Evolutionary conservation across 2,888 invertebrate species (phyloP).

Genomic region (Rhingia rostrata): DNA sequence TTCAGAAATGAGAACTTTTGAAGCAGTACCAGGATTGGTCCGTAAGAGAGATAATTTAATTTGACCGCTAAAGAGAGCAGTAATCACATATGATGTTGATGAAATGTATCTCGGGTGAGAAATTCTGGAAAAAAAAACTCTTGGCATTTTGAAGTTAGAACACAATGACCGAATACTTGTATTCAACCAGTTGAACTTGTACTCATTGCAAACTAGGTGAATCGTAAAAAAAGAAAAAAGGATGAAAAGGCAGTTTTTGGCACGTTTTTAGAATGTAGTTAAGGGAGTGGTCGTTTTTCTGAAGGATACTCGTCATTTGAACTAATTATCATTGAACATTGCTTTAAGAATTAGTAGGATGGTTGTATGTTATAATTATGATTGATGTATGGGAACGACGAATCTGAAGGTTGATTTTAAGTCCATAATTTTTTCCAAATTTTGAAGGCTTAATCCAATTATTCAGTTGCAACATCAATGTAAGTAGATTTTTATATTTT

Average conservation of each 20-base stretch:
- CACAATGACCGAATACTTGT: conserved; percentile 41
- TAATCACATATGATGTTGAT: not conserved
- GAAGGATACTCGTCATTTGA: no score
- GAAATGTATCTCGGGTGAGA: not conserved
- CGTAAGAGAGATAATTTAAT: conserved; percentile 17
- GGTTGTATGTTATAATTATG: no score
- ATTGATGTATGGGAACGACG: no score
- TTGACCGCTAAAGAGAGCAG: conserved; percentile 15
- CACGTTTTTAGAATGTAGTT: not conserved
- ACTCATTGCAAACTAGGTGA: conserved; percentile 70
- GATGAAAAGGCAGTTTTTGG: conserved; percentile 11
- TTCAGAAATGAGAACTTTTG: not conserved
- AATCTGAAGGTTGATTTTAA: no score
- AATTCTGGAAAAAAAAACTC: conserved; percentile 22
- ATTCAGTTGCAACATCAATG: no score
- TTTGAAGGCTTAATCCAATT: no score
- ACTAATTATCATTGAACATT: no score
- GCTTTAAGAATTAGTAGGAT: no score
- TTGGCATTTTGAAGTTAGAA: conserved; percentile 19
- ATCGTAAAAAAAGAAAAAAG: conserved; percentile 42
- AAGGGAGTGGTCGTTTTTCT: conserved; percentile 50
- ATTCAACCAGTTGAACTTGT: conserved; percentile 70
- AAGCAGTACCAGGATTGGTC: not conserved
- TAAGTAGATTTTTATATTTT: no score
- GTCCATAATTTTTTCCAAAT: no score